Percentiles rank a stretch among this genome's conserved stretches.
These are phyloP conservation scores for Aphis craccivora DNA, from an alignment of 1,140 invertebrate genomes.

Conservation along the genomic window DNA sequence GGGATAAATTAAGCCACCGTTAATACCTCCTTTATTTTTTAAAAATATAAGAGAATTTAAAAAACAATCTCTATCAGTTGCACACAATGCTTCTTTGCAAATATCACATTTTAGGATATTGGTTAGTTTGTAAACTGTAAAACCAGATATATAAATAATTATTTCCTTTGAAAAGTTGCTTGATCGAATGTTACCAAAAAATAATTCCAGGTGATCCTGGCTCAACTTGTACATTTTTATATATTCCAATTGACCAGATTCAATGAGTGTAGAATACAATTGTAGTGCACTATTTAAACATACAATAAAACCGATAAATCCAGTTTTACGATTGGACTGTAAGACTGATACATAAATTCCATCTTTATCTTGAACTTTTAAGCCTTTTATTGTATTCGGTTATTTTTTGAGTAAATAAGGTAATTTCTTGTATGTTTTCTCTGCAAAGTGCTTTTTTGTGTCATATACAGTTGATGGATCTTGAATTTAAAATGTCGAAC, in stretches of 20 bases:
- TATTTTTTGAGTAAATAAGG: not conserved
- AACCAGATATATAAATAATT: not conserved
- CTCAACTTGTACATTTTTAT: not conserved
- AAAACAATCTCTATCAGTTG: not conserved
- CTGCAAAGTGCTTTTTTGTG: not conserved
- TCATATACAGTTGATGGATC: not conserved
- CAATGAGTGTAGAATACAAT: not conserved
- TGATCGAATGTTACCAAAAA: not conserved
- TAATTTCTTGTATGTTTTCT: not conserved
- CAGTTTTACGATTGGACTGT: not conserved
- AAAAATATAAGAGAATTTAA: not conserved
- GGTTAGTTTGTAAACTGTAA: not conserved
- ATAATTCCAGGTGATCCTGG: too few relatives aligned
- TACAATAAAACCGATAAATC: not conserved
- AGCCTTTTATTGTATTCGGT: not conserved
- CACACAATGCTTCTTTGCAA: not conserved
- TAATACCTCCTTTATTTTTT: not conserved
- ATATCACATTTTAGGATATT: too few relatives aligned
- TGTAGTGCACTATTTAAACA: not conserved
- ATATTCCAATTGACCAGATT: too few relatives aligned
- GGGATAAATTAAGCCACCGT: not conserved
- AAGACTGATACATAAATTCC: not conserved
- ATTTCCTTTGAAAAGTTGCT: not conserved
- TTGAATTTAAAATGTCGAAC: not conserved
- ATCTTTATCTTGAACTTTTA: not conserved